Evolutionary conservation across 2,888 invertebrate species (phyloP).

Genomic region (Melanotus villosus): DNA sequence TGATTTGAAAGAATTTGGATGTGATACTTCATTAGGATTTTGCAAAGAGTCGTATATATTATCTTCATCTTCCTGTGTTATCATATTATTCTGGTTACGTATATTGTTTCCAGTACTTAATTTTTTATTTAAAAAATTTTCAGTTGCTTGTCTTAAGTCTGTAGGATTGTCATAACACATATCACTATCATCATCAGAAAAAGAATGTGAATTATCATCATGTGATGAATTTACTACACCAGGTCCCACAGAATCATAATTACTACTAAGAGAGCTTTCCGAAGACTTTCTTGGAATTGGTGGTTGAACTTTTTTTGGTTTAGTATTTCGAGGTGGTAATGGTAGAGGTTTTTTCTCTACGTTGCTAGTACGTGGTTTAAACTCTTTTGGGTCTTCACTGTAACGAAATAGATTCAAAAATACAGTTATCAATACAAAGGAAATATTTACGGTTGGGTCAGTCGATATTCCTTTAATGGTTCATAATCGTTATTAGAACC

Average conservation of each 20-base stretch:
- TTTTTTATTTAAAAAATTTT: neutral
- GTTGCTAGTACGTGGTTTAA: too few species aligned
- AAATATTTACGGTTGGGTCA: slow-evolving; percentile 24
- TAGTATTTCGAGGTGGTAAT: slow-evolving; percentile 28
- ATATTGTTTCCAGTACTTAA: neutral
- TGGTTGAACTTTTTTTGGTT: neutral
- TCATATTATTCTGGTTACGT: slow-evolving; percentile 3
- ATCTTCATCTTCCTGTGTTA: too few species aligned
- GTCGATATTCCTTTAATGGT: slow-evolving; percentile 19
- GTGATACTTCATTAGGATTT: too few species aligned
- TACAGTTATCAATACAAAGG: too few species aligned
- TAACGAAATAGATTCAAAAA: too few species aligned
- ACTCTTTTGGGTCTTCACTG: too few species aligned
- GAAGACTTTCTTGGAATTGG: slow-evolving; percentile 5
- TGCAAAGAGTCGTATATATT: too few species aligned
- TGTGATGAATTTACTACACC: neutral
- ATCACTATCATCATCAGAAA: slow-evolving; percentile 42
- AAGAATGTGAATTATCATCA: slow-evolving; percentile 24
- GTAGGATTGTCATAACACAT: slow-evolving; percentile 33
- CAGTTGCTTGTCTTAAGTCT: slow-evolving; percentile 6
- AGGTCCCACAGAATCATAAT: slow-evolving; percentile 28
- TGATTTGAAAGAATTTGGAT: too few species aligned
- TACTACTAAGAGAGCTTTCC: slow-evolving; percentile 25
- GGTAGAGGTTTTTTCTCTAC: neutral
- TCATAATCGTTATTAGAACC: slow-evolving; percentile 32